Conservation (phyloP, 92 coral and sea anemone species). For the Plumapathes pennacea region DNA sequence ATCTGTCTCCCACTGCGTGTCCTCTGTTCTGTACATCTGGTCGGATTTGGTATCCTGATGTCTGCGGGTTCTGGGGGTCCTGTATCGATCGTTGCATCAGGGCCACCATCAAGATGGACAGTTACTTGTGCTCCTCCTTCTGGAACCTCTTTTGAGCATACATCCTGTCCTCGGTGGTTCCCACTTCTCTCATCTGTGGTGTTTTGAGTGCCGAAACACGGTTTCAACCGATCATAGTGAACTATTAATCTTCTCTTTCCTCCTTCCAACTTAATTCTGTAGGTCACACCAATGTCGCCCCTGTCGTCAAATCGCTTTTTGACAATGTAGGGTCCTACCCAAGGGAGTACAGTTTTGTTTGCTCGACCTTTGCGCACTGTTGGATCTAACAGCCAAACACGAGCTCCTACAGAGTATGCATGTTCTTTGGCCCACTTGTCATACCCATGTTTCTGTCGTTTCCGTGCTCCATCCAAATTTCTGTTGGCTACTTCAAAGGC, state of each 20-base stretch:
- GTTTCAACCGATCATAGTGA: slow-evolving; percentile 9
- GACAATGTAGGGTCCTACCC: slow-evolving; percentile 35
- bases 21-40: too few species aligned
- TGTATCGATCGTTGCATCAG: too few species aligned
- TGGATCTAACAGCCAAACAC: slow-evolving; percentile 24
- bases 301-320: slow-evolving; percentile 19
- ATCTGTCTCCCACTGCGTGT: too few species aligned
- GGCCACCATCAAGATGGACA: too few species aligned
- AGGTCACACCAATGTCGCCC: slow-evolving; percentile 14
- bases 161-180: too few species aligned
- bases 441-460: slow-evolving; percentile 12
- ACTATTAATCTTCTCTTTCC: slow-evolving; percentile 23
- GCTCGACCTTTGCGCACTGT: slow-evolving; percentile 24
- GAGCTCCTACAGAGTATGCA: slow-evolving; percentile 11
- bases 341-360: slow-evolving; percentile 18
- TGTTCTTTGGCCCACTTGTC: slow-evolving; percentile 16
- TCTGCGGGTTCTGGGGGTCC: too few species aligned
- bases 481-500: slow-evolving; percentile 11
- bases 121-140: too few species aligned
- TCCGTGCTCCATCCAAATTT: slow-evolving; percentile 1
- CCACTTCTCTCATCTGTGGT: too few species aligned
- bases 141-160: too few species aligned
- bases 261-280: slow-evolving; percentile 19
- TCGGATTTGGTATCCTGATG: too few species aligned
- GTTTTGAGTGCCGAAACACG: slow-evolving; percentile 4